Evolutionary conservation across 2,797 vertebrate species (phyloP).

Genomic region (Mallotus villosus): DNA sequence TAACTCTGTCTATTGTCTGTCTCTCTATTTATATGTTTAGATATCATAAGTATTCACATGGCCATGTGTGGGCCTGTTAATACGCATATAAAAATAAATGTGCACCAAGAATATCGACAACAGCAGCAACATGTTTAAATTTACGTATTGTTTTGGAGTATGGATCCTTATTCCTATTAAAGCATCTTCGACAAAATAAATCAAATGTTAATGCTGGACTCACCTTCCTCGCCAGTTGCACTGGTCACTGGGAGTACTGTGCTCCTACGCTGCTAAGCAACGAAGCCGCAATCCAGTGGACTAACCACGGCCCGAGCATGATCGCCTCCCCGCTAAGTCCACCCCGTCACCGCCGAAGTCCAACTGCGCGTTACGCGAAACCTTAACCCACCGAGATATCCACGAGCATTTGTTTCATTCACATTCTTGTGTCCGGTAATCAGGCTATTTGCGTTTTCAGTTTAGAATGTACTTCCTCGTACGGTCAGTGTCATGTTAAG

Average conservation of each 20-base stretch:
- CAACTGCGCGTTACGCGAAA: background rate
- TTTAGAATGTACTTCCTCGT: background rate
- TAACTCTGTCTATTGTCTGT: too few relatives aligned
- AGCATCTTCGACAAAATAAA: too few relatives aligned
- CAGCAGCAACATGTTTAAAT: too few relatives aligned
- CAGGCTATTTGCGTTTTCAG: background rate
- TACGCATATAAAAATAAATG: too few relatives aligned
- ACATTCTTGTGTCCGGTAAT: background rate
- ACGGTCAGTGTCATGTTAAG: background rate
- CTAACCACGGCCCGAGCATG: slow-evolving; percentile 61
- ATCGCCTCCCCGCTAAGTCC: slow-evolving; percentile 20
- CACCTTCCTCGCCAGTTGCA: slow-evolving; percentile 95
- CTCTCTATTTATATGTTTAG: too few relatives aligned
- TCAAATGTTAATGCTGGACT: background rate
- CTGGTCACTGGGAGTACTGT: slow-evolving; percentile 89
- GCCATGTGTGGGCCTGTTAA: too few relatives aligned
- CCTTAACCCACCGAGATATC: background rate
- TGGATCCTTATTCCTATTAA: too few relatives aligned
- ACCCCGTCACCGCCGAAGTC: too few relatives aligned
- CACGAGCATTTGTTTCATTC: background rate
- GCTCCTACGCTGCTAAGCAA: slow-evolving; percentile 72
- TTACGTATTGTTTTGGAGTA: too few relatives aligned
- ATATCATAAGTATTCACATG: too few relatives aligned
- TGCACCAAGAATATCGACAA: too few relatives aligned
- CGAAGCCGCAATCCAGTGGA: slow-evolving; percentile 65